Conservation (phyloP, 2,888 invertebrate genomes). For the Copidosoma aretas region DNA sequence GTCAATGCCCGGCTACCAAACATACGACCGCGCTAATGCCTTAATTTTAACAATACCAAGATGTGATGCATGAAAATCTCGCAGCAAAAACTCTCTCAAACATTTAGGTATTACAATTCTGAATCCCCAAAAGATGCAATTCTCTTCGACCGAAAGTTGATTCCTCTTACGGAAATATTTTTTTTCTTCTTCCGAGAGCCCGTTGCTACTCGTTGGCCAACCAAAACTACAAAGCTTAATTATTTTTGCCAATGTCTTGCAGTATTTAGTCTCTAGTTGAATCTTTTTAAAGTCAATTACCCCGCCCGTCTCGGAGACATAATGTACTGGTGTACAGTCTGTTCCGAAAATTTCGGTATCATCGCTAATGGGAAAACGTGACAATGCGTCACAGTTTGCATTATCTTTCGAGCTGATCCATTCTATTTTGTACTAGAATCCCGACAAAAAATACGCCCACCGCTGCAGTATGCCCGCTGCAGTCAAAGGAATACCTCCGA, state of each 20-base stretch:
- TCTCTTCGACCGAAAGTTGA: no score
- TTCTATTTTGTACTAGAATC: constrained; percentile 27
- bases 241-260: neutral
- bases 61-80: constrained; percentile 15
- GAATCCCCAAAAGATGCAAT: constrained; percentile 34
- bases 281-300: constrained; percentile 20
- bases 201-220: neutral
- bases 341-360: constrained; percentile 3
- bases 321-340: constrained; percentile 25
- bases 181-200: no score
- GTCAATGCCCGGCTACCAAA: constrained; percentile 30
- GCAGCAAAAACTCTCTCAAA: neutral
- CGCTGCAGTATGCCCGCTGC: constrained; percentile 43
- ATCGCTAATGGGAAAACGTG: neutral
- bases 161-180: no score
- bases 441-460: constrained; percentile 7
- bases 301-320: constrained; percentile 12
- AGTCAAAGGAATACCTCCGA: constrained; percentile 44
- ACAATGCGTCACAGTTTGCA: constrained; percentile 32
- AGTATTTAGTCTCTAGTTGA: constrained; percentile 21
- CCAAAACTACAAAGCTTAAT: constrained; percentile 10
- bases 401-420: constrained; percentile 22
- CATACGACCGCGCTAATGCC: constrained; percentile 25
- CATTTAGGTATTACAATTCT: constrained; percentile 27
- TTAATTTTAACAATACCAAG: constrained; percentile 35